Percentiles rank a stretch among this genome's conserved stretches.
Evolutionary conservation across 2,888 invertebrate species (phyloP).

Genomic region (Lasioglossum marginatum): DNA sequence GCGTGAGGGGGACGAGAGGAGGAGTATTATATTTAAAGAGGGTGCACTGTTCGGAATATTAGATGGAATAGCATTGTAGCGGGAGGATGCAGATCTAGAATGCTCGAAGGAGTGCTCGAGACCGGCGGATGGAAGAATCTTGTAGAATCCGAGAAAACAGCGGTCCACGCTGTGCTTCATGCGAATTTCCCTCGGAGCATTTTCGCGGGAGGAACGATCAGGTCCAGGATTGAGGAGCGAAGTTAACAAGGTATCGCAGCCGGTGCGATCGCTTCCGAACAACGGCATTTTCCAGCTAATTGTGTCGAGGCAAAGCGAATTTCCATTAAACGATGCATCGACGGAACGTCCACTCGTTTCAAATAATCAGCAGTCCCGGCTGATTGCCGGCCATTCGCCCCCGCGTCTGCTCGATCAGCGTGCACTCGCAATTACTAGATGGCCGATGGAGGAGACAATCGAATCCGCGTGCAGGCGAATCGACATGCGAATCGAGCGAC

Average conservation of each 20-base stretch:
- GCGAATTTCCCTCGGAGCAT: background rate
- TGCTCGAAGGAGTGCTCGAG: background rate
- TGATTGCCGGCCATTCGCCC: slow-evolving; percentile 37
- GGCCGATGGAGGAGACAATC: slow-evolving; percentile 65
- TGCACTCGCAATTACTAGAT: slow-evolving; percentile 70
- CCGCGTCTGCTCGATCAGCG: background rate
- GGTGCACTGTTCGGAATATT: background rate
- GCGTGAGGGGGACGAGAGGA: background rate
- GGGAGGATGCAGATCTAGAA: background rate
- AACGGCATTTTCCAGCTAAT: slow-evolving; percentile 49
- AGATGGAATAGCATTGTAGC: background rate
- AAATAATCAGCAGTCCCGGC: slow-evolving; percentile 32
- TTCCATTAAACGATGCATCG: slow-evolving; percentile 38
- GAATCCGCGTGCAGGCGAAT: slow-evolving; percentile 70
- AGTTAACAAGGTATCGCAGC: slow-evolving; percentile 31
- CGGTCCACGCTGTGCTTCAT: background rate
- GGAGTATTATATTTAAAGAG: background rate
- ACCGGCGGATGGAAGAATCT: background rate
- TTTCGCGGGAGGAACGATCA: background rate
- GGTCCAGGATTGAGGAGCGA: background rate
- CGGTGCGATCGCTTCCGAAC: slow-evolving; percentile 37
- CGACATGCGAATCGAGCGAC: slow-evolving; percentile 37
- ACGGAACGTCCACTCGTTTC: slow-evolving; percentile 36
- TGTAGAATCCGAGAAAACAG: background rate
- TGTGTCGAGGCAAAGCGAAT: slow-evolving; percentile 25